Conservation (phyloP, 2,888 invertebrate genomes). For the Pollenia griseotomentosa region DNA sequence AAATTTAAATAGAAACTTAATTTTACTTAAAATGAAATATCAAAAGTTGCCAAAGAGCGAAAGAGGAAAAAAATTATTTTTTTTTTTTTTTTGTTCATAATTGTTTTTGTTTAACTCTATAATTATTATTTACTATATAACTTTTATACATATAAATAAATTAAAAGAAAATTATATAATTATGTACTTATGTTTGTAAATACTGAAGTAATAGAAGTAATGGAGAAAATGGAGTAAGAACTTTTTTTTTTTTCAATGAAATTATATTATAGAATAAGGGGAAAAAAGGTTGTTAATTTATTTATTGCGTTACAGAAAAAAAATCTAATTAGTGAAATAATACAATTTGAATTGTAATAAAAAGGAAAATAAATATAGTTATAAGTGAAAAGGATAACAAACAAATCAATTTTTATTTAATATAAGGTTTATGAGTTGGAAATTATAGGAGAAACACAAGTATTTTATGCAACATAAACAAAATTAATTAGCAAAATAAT, state of each 20-base stretch:
- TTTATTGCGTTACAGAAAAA: constrained; percentile 17
- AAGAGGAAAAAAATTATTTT: constrained; percentile 58
- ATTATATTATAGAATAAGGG: constrained; percentile 5
- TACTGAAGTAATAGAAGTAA: constrained; percentile 25
- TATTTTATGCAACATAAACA: constrained; percentile 67
- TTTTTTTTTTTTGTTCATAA: constrained; percentile 39
- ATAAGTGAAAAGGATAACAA: constrained; percentile 3
- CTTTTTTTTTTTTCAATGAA: background rate
- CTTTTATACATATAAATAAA: constrained; percentile 43
- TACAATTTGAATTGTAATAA: constrained; percentile 21
- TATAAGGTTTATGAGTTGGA: constrained; percentile 22
- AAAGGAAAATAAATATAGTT: background rate
- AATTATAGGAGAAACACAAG: constrained; percentile 43
- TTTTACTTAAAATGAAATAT: constrained; percentile 59
- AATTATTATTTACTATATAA: constrained; percentile 51
- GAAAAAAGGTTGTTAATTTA: constrained; percentile 35
- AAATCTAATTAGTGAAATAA: constrained; percentile 63
- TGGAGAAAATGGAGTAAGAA: constrained; percentile 5
- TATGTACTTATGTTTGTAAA: constrained; percentile 34
- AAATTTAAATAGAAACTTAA: constrained; percentile 50
- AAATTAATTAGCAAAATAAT: constrained; percentile 69
- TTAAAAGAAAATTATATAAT: constrained; percentile 16
- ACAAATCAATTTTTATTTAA: constrained; percentile 56
- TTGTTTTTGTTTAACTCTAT: constrained; percentile 52
- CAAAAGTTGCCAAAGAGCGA: constrained; percentile 67